Base-by-base conservation (phyloP, 1,140 invertebrate genomes). In the Drosophila mauritiana region DNA sequence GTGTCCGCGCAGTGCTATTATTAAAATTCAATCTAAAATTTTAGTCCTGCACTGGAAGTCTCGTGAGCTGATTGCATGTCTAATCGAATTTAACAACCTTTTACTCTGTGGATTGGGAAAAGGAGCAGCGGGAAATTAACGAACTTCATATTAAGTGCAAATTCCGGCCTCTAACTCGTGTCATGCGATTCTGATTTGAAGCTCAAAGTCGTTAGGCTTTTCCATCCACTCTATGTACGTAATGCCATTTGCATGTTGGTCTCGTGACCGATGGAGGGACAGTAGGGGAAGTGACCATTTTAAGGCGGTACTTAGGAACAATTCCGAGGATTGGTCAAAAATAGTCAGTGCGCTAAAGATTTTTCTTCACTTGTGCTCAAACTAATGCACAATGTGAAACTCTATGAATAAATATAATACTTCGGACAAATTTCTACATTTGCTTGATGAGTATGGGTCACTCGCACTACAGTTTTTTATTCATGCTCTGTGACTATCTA, bases 11-110 rank as follows among this genome's bases (percentile, higher is more conserved):
- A 80, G 56, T 63, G 77, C 80, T 62, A 49, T 88, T 88, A 88
- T 88, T 88, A 88, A 88, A 88, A 88, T 88, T 88, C 84, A 89
- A 88, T 72, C 68, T 72, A 57, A 70, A 57, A 70, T 80, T 80
- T 89, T 45, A 42, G 36, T 64, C 73, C 46, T 6, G 74, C 65
- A 27, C 57, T 34, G 51, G 10, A 42, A 73, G 55, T 61, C 49
- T 53, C 57, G 51, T 73, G 67, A 45, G 15, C 63, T 61, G 53
- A 52, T 88, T 80, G 83, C 83, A 89, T 88, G 83, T 88, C 83
- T 63, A 77, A 88, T 86, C 83, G 83, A 88, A 79, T 86, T 86
- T 86, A 86, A 88, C 83, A 86, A 72, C 55, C 73, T 81, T 82
- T 80, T 56, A 56, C 65, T 43, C 59, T 51, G 67, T 40, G 67